Percentiles rank a stretch among this genome's conserved stretches.
Evolutionary conservation across 2,113 vertebrate species (phyloP).

Genomic region (Otus sunia): DNA sequence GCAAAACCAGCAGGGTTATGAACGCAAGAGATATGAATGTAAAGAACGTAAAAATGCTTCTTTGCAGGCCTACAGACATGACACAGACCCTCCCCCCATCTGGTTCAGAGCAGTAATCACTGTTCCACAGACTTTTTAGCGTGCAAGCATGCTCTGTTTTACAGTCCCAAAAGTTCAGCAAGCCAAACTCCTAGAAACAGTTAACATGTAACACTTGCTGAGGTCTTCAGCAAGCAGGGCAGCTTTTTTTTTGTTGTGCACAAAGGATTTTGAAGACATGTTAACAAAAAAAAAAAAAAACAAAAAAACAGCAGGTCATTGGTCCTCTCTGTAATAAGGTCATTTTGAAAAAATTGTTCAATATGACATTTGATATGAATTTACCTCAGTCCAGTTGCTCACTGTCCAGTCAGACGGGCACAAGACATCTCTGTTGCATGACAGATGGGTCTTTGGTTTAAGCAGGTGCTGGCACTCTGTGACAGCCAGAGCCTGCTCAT

Average conservation of each 20-base stretch:
- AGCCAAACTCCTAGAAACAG: neutral
- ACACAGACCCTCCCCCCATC: neutral
- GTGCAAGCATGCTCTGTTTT: neutral
- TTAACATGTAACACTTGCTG: neutral
- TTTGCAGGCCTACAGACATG: neutral
- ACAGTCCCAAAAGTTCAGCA: neutral
- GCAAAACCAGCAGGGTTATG: neutral
- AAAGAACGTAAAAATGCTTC: neutral
- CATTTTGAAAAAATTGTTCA: neutral
- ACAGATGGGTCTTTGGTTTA: conserved; percentile 85
- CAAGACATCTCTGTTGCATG: conserved; percentile 89
- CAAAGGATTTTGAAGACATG: neutral
- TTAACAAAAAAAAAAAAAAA: neutral
- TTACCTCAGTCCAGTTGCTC: conserved; percentile 90
- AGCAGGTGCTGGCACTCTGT: conserved; percentile 87
- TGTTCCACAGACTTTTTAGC: neutral
- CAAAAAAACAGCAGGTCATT: neutral
- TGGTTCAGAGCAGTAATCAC: neutral
- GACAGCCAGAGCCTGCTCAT: conserved; percentile 87
- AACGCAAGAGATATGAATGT: neutral
- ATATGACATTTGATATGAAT: neutral
- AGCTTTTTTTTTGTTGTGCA: neutral
- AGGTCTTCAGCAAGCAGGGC: neutral
- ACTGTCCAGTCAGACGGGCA: conserved; percentile 92
- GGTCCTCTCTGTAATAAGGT: neutral